phyloP scores from a whole-genome alignment of 2,797 vertebrate genomes.

The Scolopax rusticola region DNA sequence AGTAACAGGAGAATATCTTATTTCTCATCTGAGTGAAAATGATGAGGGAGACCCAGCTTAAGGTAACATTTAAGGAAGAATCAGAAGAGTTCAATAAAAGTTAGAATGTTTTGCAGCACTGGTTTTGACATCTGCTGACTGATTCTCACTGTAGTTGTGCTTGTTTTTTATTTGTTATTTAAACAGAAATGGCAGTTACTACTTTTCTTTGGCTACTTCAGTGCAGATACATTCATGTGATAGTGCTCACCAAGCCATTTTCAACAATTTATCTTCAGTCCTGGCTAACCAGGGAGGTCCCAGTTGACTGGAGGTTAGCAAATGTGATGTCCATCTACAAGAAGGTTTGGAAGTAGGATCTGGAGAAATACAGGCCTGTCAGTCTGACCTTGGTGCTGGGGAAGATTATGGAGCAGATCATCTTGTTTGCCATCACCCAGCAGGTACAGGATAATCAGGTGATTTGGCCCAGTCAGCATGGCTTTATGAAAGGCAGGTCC shows the following conservation, averaged over 20 bases:
- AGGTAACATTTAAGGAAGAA: neutral
- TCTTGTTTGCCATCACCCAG: neutral
- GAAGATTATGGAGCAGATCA: neutral
- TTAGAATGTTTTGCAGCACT: neutral
- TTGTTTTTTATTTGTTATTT: neutral
- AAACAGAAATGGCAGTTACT: neutral
- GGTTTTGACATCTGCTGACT: neutral
- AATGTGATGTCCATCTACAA: neutral
- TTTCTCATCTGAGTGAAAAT: neutral
- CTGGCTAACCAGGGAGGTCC: rapidly evolving
- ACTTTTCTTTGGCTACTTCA: neutral
- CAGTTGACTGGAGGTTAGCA: neutral
- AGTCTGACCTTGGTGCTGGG: rapidly evolving
- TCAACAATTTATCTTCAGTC: neutral
- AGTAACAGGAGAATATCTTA: neutral
- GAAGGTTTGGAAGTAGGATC: neutral
- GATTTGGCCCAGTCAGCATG: neutral
- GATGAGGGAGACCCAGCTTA: neutral
- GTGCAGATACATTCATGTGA: neutral
- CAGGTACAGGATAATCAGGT: rapidly evolving
- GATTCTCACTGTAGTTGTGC: neutral
- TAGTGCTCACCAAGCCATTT: neutral
- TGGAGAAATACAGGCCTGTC: neutral
- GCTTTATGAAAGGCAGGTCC: neutral
- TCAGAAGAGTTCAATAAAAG: neutral